Evolutionary conservation across 2,888 invertebrate species (phyloP), one percentile per base, ranked within the genome.

Genomic region (Dynastes tityus): DNA sequence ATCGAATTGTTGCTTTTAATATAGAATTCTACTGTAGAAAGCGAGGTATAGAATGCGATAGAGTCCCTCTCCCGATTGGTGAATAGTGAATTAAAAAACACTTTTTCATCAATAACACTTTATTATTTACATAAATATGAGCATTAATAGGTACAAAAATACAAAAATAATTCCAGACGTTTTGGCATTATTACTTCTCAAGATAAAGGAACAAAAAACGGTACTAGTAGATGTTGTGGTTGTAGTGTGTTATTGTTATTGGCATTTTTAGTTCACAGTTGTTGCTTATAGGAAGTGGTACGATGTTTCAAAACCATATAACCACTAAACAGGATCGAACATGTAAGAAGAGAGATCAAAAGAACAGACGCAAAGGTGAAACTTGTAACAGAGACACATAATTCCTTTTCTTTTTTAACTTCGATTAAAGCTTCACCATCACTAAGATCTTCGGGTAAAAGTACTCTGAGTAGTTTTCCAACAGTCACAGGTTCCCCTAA

Each of bases 361-460:
- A 93, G 85, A 1, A 91, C 88, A 40, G 93, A 91, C 22, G 92
- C 91, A 85, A 92, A 90, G 79, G 94, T 89, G 82, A 95, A 94
- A 74, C 92, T 91, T 40, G 90, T 88, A 53, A 92, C 90, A 0
- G 94, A 92, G 85, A 95, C 89, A 84, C 95, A 95, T 80, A 94
- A 89, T 68, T 89, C 91, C 84, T 88, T 88, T 84, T 88, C 88
- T 64, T 82, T 82, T 9, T 80, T 83, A 82, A 85, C 85, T 86
- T 81, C 89, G 77, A 82, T 87, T 89, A 85, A 83, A 67, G 84
- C 83, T 80, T 85, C 83, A 11, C 84, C 84, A 67, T 87, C 86
- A 78, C 89, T 90, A 71, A 94, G 87, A 83, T 95, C 95, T 83
- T 94, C 94, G 1, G 93, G 92, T 82, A 94, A 90, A 37, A 95